Percentiles rank a stretch among this genome's conserved stretches.
phyloP scores from a whole-genome alignment of 2,888 invertebrate species.

The Athrips mouffetella region DNA sequence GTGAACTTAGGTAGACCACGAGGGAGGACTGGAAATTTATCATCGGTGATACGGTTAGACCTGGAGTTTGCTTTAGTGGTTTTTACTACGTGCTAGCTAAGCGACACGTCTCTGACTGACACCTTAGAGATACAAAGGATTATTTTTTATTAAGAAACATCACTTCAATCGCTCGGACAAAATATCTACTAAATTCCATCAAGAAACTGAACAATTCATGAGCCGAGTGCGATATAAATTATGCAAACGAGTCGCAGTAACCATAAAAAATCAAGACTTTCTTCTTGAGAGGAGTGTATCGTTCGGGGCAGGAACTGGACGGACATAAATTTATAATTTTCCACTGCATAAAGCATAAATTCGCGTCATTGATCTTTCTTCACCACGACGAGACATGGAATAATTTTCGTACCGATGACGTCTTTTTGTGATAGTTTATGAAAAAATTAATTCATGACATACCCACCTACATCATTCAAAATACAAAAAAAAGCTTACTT shows the following conservation, averaged over 20 bases:
- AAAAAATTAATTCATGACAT: too few species aligned
- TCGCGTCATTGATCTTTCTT: conserved; percentile 70
- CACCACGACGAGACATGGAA: conserved; percentile 22
- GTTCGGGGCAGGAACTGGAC: conserved; percentile 69
- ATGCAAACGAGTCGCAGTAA: conserved; percentile 67
- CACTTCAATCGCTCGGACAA: neutral
- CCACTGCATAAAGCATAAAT: conserved; percentile 77
- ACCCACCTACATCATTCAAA: too few species aligned
- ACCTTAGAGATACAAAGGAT: neutral
- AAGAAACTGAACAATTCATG: conserved; percentile 29
- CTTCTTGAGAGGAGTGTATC: conserved; percentile 50
- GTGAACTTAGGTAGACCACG: too few species aligned
- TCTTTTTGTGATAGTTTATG: too few species aligned
- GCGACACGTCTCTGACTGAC: neutral
- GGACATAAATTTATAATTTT: conserved; percentile 75
- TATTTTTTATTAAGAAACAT: too few species aligned
- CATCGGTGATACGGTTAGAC: too few species aligned
- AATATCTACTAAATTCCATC: neutral
- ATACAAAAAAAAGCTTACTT: too few species aligned
- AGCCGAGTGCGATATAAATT: conserved; percentile 46
- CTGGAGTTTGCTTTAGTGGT: too few species aligned
- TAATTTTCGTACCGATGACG: too few species aligned
- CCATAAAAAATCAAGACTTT: conserved; percentile 65
- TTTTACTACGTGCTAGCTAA: too few species aligned
- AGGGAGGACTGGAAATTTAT: too few species aligned